These are phyloP conservation scores for Anas platyrhynchos DNA, from an alignment of 2,113 vertebrate species.

Conservation along the genomic window DNA sequence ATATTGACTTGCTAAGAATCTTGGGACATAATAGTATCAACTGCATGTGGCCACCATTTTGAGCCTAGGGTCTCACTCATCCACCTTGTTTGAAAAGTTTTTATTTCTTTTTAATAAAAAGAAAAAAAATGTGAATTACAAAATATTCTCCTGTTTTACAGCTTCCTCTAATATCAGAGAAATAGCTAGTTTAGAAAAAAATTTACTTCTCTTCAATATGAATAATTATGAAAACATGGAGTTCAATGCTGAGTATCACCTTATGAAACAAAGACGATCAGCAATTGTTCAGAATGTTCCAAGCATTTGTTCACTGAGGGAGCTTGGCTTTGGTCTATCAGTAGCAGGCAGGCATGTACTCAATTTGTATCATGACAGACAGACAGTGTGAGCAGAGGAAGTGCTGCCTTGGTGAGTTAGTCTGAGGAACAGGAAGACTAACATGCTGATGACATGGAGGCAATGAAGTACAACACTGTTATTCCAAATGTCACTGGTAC, in stretches of 20 bases:
- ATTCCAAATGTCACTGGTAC: slow-evolving; percentile 65
- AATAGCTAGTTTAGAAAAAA: neutral
- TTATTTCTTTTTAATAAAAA: neutral
- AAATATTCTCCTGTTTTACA: neutral
- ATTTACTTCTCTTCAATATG: neutral
- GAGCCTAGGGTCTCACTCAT: neutral
- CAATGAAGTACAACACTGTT: slow-evolving; percentile 71
- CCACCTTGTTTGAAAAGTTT: neutral
- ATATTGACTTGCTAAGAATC: slow-evolving; percentile 57
- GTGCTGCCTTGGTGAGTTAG: slow-evolving; percentile 49
- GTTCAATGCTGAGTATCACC: neutral
- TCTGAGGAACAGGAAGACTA: slow-evolving; percentile 37
- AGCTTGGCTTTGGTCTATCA: neutral
- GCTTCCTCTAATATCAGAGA: neutral
- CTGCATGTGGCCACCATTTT: slow-evolving; percentile 24
- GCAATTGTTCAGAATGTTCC: neutral
- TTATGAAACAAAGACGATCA: neutral
- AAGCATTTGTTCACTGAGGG: neutral
- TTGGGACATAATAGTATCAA: slow-evolving; percentile 45
- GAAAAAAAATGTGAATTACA: neutral
- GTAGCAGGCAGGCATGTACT: neutral
- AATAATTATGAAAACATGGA: neutral
- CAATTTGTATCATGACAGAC: slow-evolving; percentile 12
- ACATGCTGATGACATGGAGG: slow-evolving; percentile 64
- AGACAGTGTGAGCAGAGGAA: slow-evolving; percentile 16